Base-by-base conservation (phyloP, 92 coral and sea anemone genomes). In the Palythoa grandis region DNA sequence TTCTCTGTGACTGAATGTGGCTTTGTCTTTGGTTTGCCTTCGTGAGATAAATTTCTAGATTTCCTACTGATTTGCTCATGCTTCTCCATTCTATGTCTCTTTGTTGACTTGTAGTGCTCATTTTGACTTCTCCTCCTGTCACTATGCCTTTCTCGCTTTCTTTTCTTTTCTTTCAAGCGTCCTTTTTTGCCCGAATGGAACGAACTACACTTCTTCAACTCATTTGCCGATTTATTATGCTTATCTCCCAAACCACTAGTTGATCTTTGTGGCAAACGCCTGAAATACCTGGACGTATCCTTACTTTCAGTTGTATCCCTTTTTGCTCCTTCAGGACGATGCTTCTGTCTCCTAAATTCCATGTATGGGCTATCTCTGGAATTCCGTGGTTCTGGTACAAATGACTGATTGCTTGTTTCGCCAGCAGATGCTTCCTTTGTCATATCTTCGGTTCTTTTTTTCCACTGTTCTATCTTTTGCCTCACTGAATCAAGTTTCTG, bases 381-480 rank as follows among this genome's bases (percentile, higher is more conserved):
- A 17, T 11, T 77, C 5, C 12, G 57, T 54, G 7, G 48, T 50
- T 29, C 79, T 43, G 58, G 39, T 3, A 14, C 58, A 23, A 35
- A 52, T 17, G 58, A 43, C 19, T 38, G 70, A 39, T 25, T 70
- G 15, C 8, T 22, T 22, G 67, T 9, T 22, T 63, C 72, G 10
- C 22, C 9, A 16, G 72, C 72, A 11, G 43, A 24, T 17, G 16
- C 52, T 61, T 74, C 61, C 22, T 67, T 60, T 37, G 38, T 66
- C 71, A 71, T 22, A 11, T 74, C 83, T 3, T 83, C 91, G 37
- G 86, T 72, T 25, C 83, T 87, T 50, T 60, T 82, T 37, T 76
- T 91, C 96, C 96, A 91, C 23, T 88, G 89, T 37, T 90, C 87
- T 93, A 93, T 93, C 56, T 90, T 91, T 57, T 93, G 96, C 68